Percentiles rank a stretch among this genome's conserved stretches.
These are phyloP conservation scores for Cyprinella venusta DNA, from an alignment of 2,797 vertebrate species.

Conservation along the genomic window DNA sequence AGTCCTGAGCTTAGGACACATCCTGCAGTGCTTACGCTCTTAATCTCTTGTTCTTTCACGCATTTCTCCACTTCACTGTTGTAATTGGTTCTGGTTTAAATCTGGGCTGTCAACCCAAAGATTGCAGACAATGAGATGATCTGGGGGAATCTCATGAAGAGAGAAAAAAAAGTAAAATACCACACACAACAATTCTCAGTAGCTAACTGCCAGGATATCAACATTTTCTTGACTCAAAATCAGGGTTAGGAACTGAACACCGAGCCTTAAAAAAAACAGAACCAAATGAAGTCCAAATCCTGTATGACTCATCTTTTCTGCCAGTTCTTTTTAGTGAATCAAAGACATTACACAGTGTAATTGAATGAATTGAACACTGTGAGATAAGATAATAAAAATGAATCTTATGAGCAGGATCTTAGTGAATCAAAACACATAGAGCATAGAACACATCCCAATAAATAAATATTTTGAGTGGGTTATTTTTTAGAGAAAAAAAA, in stretches of 20 bases:
- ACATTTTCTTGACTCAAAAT: background rate
- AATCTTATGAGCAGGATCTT: background rate
- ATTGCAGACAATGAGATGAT: background rate
- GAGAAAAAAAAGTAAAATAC: background rate
- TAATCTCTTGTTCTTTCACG: background rate
- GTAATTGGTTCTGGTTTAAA: background rate
- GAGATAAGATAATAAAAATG: no score
- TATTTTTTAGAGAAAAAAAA: background rate
- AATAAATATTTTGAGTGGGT: background rate
- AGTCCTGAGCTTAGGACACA: constrained; percentile 7
- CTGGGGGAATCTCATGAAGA: background rate
- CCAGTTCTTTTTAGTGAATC: background rate
- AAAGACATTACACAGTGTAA: background rate
- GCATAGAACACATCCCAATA: background rate
- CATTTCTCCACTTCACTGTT: constrained; percentile 11
- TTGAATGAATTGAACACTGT: no score
- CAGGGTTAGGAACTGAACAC: background rate
- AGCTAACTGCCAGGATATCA: background rate
- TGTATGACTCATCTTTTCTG: background rate
- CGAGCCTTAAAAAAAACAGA: background rate
- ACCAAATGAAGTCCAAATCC: background rate
- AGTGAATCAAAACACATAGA: background rate
- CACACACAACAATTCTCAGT: background rate
- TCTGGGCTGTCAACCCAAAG: background rate
- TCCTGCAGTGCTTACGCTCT: background rate